Conservation (phyloP, 1,140 invertebrate species). For the Drosophila equinoxialis region DNA sequence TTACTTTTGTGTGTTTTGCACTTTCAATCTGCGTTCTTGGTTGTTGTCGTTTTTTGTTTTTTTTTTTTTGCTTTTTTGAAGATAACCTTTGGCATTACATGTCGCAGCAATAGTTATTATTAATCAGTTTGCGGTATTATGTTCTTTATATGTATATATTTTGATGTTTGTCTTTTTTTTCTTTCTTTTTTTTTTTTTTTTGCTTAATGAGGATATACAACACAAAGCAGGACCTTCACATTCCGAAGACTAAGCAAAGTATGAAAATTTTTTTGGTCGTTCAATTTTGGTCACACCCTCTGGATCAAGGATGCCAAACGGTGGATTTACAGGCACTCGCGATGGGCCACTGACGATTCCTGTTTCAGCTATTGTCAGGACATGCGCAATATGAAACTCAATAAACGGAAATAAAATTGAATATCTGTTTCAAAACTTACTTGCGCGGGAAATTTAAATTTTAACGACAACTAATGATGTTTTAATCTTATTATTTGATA, state of each 20-base stretch:
- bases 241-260: conserved; percentile 82
- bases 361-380: too few relatives aligned
- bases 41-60: background rate
- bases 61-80: background rate
- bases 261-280: conserved; percentile 81
- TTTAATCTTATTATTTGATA: too few relatives aligned
- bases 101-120: conserved; percentile 1
- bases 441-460: too few relatives aligned
- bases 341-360: too few relatives aligned
- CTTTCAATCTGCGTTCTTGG: conserved; percentile 25
- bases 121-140: background rate
- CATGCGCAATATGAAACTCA: too few relatives aligned
- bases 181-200: conserved; percentile 39
- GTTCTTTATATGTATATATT: conserved; percentile 8
- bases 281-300: conserved; percentile 82
- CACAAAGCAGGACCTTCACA: conserved; percentile 76
- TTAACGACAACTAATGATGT: too few relatives aligned
- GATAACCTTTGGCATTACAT: conserved; percentile 17
- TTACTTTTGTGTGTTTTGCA: conserved; percentile 57
- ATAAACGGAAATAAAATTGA: too few relatives aligned
- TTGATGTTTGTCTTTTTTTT: conserved; percentile 11
- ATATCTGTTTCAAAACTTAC: too few relatives aligned
- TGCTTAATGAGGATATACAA: conserved; percentile 46
- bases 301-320: conserved; percentile 58
- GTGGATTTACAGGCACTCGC: too few relatives aligned